Conservation (phyloP, 2,797 vertebrate genomes). For the Echiichthys vipera region DNA sequence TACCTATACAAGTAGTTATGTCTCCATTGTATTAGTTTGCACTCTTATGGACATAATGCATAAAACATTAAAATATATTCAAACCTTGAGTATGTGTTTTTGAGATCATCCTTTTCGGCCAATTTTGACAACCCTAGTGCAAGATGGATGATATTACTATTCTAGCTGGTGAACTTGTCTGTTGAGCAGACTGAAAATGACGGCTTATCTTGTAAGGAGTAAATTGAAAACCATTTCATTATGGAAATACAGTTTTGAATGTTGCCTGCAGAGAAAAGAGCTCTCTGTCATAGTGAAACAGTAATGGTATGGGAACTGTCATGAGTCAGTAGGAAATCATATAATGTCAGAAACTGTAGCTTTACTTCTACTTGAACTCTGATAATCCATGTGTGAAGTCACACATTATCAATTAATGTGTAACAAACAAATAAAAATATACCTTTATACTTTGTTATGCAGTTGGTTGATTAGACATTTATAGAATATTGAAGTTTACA, state of each 20-base stretch:
- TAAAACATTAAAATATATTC: no score
- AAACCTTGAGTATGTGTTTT: no score
- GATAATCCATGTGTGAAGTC: background rate
- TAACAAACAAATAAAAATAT: background rate
- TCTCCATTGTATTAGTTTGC: no score
- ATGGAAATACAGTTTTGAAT: slow-evolving; percentile 42
- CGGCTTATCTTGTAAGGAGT: slow-evolving; percentile 67
- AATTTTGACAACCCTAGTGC: no score
- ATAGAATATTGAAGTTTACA: background rate
- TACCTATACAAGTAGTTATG: no score
- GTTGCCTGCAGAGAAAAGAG: slow-evolving; percentile 56
- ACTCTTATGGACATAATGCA: no score
- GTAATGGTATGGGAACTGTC: slow-evolving; percentile 48
- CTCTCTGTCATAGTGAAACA: slow-evolving; percentile 36
- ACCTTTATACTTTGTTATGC: background rate
- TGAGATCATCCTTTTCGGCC: no score
- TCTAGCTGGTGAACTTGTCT: slow-evolving; percentile 46
- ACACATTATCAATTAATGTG: background rate
- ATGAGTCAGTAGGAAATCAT: slow-evolving; percentile 36
- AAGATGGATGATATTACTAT: slow-evolving; percentile 53
- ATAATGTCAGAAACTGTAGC: slow-evolving; percentile 6
- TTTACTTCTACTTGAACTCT: slow-evolving; percentile 13
- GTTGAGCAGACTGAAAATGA: slow-evolving; percentile 67
- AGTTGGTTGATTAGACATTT: background rate
- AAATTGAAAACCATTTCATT: slow-evolving; percentile 70